These are phyloP conservation scores for Idaea straminata DNA, from an alignment of 2,888 invertebrate species.

Conservation along the genomic window DNA sequence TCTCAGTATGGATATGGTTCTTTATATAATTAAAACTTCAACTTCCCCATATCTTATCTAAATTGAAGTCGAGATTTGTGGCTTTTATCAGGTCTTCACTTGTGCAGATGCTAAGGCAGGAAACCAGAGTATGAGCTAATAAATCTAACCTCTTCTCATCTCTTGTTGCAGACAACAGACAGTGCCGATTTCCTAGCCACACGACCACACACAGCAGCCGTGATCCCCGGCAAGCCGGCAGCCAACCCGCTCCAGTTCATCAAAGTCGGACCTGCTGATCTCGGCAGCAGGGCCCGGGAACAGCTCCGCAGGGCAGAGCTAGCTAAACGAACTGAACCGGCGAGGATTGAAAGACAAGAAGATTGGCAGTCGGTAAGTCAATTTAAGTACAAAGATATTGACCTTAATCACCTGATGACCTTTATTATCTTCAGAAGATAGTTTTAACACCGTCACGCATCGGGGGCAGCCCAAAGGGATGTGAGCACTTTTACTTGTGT, in stretches of 20 bases:
- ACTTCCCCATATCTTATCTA: too few relatives aligned
- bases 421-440: too few relatives aligned
- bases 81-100: too few relatives aligned
- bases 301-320: constrained; percentile 92
- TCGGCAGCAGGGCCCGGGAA: constrained; percentile 91
- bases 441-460: too few relatives aligned
- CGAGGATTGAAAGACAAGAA: constrained; percentile 90
- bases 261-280: constrained; percentile 92
- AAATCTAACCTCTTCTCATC: constrained; percentile 11
- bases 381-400: background rate
- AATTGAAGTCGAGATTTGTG: too few relatives aligned
- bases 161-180: constrained; percentile 65
- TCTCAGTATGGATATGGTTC: too few relatives aligned
- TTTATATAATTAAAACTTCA: too few relatives aligned
- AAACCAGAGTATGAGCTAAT: too few relatives aligned
- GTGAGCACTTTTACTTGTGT: too few relatives aligned
- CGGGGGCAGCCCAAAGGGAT: too few relatives aligned
- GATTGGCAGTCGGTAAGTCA: constrained; percentile 93
- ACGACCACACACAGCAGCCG: constrained; percentile 80
- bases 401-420: too few relatives aligned
- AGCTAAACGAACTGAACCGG: constrained; percentile 90
- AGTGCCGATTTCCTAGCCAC: constrained; percentile 76
- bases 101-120: too few relatives aligned
- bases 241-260: constrained; percentile 94
- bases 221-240: constrained; percentile 90